Evolutionary conservation across 2,797 vertebrate genomes (phyloP), one percentile per base, ranked within the genome.

Genomic region (Lagorchestes hirsutus): DNA sequence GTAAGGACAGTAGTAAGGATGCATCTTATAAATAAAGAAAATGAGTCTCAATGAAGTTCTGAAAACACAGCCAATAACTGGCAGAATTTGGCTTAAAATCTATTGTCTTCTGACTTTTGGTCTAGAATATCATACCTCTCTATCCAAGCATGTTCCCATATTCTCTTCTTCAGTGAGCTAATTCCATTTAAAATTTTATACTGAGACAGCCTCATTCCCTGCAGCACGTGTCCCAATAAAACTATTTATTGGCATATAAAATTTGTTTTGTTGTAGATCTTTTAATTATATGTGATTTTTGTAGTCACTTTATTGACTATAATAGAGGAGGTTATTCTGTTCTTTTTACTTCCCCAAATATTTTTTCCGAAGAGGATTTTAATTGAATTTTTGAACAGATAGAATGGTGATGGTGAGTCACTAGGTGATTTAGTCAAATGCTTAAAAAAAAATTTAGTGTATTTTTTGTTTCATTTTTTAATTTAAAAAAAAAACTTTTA

Each of bases 241-340:
- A 91, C 90, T 82, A 24, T 92, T 94, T 87, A 96, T 34, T 97
- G 11, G 10, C 46, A n/a, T 95, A 46, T 54, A 95, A 58, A 55
- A 91, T 95, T 95, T 92, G 31, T 94, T 87, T 93, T 96, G 62
- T 96, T 93, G 56, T 74, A 52, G 95, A 55, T 93, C 6, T 58
- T 93, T 94, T 56, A 92, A 92, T 96, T 57, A 56, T 87, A 14
- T 96, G 92, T 96, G 90, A 74, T 95, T 96, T 96, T 92, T 93
- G 56, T 93, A 90, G 90, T 94, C 55, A 0, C 27, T 46, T 94
- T n/a, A 94, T 92, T 58, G n/a, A 82, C 22, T 82, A 24, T 46
- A 46, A 24, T 82, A 31, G 55, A 87, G n/a, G 67, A 46, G 22
- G 40, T 24, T 82, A 22, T 46, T 46, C n/a, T 82, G 40, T 46